A percentile compares a stretch with the other conserved stretches of the same genome.
These are phyloP conservation scores for Drosophila crucigera DNA, from an alignment of 2,888 invertebrate genomes.

Conservation along the genomic window DNA sequence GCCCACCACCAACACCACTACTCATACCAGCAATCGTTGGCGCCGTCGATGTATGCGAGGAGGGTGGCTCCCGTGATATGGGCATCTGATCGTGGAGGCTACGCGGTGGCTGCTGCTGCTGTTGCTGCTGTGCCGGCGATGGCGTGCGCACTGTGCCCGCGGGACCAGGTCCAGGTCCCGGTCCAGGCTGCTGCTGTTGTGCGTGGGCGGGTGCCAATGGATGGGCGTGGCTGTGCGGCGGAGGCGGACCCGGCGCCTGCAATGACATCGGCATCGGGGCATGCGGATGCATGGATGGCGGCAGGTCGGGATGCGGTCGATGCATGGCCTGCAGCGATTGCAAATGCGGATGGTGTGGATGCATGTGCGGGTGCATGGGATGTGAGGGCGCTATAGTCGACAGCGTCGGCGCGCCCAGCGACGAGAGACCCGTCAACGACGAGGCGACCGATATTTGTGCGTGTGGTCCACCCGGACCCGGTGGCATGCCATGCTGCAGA, in stretches of 20 bases:
- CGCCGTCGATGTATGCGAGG: constrained; percentile 72
- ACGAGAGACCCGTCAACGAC: constrained; percentile 84
- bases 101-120: constrained; percentile 72
- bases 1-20: constrained; percentile 39
- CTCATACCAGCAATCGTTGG: constrained; percentile 45
- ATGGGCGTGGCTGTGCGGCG: constrained; percentile 73
- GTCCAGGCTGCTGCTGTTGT: constrained; percentile 69
- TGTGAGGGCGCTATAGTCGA: constrained; percentile 82
- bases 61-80: constrained; percentile 68
- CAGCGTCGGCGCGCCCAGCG: constrained; percentile 77
- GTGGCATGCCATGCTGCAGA: constrained; percentile 70
- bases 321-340: constrained; percentile 82
- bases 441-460: constrained; percentile 85
- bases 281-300: constrained; percentile 85
- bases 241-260: constrained; percentile 81
- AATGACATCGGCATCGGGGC: constrained; percentile 83
- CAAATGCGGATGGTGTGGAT: constrained; percentile 66
- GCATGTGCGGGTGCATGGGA: constrained; percentile 75
- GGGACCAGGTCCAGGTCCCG: constrained; percentile 63
- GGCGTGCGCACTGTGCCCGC: constrained; percentile 82
- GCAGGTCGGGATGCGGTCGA: constrained; percentile 84
- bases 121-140: constrained; percentile 82
- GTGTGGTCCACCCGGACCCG: constrained; percentile 69
- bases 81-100: constrained; percentile 72
- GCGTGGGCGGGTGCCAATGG: constrained; percentile 72